phyloP scores from a whole-genome alignment of 2,797 vertebrate species.

The Cynopterus sphinx region DNA sequence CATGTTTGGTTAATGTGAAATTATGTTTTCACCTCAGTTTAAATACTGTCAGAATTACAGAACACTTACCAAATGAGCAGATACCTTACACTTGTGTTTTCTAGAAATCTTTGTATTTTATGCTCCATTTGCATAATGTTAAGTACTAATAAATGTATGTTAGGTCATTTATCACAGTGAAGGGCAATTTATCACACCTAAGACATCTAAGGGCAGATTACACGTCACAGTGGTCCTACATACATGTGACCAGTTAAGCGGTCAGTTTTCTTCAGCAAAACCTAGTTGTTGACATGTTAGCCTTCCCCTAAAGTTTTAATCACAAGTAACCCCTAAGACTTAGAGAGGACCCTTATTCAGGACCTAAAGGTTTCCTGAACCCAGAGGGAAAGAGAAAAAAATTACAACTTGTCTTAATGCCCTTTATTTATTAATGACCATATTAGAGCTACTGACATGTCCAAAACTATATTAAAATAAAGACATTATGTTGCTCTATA shows the following conservation, averaged over 20 bases:
- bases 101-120: conserved; percentile 45
- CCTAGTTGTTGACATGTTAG: conserved; percentile 17
- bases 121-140: conserved; percentile 13
- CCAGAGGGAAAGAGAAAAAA: background rate
- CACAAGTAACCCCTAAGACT: background rate
- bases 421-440: background rate
- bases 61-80: conserved; percentile 31
- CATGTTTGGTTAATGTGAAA: conserved; percentile 23
- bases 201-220: background rate
- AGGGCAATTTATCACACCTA: background rate
- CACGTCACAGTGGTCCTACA: background rate
- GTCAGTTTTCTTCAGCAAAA: background rate
- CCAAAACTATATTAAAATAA: background rate
- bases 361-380: background rate
- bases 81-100: conserved; percentile 46
- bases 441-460: background rate
- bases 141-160: conserved; percentile 45
- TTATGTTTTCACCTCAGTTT: conserved; percentile 24
- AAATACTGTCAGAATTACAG: conserved; percentile 25
- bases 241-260: background rate
- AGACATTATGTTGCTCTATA: background rate
- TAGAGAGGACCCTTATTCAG: background rate
- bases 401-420: background rate
- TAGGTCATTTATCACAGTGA: conserved; percentile 33
- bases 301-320: background rate